Evolutionary conservation across 2,888 invertebrate species (phyloP).

Genomic region (Epicampocera succincta): DNA sequence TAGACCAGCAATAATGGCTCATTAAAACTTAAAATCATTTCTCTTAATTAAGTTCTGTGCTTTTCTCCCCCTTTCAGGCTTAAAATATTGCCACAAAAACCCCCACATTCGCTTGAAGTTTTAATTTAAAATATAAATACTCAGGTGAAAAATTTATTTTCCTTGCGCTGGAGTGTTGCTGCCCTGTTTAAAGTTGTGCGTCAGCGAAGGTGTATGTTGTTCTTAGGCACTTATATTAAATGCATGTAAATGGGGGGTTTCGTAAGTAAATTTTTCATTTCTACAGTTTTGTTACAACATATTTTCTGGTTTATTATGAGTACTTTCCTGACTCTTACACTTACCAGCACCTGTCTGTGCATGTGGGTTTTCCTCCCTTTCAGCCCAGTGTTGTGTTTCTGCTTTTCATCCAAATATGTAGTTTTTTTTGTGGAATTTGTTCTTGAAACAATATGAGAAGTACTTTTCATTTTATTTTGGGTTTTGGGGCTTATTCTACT

Average conservation of each 20-base stretch:
- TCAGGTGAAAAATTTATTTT: too few relatives aligned
- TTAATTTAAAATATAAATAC: too few relatives aligned
- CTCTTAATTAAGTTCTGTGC: too few relatives aligned
- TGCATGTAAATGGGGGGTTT: background rate
- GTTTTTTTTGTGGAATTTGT: constrained; percentile 2
- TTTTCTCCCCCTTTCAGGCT: too few relatives aligned
- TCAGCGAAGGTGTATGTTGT: background rate
- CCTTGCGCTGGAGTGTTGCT: too few relatives aligned
- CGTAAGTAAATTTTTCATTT: background rate
- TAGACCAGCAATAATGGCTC: too few relatives aligned
- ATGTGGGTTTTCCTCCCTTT: too few relatives aligned
- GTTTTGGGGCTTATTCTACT: background rate
- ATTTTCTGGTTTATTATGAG: constrained; percentile 45
- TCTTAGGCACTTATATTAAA: background rate
- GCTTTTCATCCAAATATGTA: background rate
- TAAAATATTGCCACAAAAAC: too few relatives aligned
- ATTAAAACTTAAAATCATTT: too few relatives aligned
- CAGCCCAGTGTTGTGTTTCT: background rate
- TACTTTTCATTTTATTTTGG: constrained; percentile 4
- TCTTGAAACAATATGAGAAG: constrained; percentile 25
- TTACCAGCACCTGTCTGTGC: constrained; percentile 13
- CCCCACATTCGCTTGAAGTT: too few relatives aligned
- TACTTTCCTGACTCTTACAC: constrained; percentile 17
- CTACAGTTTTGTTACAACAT: constrained; percentile 27
- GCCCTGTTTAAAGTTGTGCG: background rate